Base-by-base conservation (phyloP, 2,888 invertebrate genomes). In the Caradrina kadenii region DNA sequence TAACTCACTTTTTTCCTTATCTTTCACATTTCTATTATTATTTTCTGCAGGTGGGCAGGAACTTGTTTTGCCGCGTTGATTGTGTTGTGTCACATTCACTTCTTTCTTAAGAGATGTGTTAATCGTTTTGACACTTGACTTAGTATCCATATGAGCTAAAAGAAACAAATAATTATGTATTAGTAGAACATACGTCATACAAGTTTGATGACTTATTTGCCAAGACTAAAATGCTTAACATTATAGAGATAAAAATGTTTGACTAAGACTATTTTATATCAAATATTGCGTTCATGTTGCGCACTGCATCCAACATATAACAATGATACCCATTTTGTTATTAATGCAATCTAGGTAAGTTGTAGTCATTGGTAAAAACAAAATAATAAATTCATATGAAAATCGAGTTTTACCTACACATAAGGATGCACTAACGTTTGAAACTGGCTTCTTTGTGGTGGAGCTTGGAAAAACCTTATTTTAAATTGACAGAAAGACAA, bases 141-240 rank as follows among this genome's bases (percentile, higher is more conserved):
- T 93, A 54, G 67, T 73, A 69, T 92, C 93, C 63, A 85, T 91
- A 55, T 87, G 74, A 87, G 83, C 94, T 94, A 83, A 48, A 90
- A 91, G 48, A 65, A 52, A 26, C 48, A 42, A 7, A 71, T 48
- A 26, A 21, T 39, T 19, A 22, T 56, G 31, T 69, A 17, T 71
- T 35, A 69, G 3, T 11, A 45, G 17, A 49, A 31, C 48, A 39
- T 39, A 54, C 15, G 17, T 67, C 48, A 42, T 11, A n/a, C 13
- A 52, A 26, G 19, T 39, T 26, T 22, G 21, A 70, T 67, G 21
- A 55, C 48, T 54, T 19, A 54, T 49, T 65, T 74, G 26, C 17
- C 10, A 53, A 54, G 26, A 74, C 48, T 49, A n/a, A 65, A 26
- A 75, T 42, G 11, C 2, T 11, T 39, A 65, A 39, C 2, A 2